Evolutionary conservation across 2,888 invertebrate genomes (phyloP).

Genomic region (Helleia helle): DNA sequence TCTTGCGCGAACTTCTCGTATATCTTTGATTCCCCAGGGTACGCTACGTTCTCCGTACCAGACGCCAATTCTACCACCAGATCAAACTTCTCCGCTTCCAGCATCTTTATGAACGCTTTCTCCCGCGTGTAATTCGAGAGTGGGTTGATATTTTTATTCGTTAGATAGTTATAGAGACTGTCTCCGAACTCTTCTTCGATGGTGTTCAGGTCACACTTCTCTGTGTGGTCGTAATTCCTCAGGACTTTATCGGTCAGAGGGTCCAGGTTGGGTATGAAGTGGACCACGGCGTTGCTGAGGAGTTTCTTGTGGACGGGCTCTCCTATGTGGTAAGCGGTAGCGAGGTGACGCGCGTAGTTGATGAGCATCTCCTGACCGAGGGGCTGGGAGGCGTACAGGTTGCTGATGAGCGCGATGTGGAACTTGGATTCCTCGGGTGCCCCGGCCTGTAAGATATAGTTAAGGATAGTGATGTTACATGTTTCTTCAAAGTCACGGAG

Average conservation of each 20-base stretch:
- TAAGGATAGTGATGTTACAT: background rate
- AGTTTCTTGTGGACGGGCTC: conserved; percentile 78
- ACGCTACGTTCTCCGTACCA: conserved; percentile 78
- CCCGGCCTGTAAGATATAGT: conserved; percentile 75
- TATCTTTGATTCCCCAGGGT: conserved; percentile 52
- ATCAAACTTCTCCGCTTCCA: conserved; percentile 80
- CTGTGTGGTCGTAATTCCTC: conserved; percentile 36
- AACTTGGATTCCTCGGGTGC: conserved; percentile 86
- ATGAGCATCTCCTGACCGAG: conserved; percentile 86
- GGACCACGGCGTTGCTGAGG: conserved; percentile 81
- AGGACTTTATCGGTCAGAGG: conserved; percentile 41
- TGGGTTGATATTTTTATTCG: conserved; percentile 52
- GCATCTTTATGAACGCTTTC: conserved; percentile 76
- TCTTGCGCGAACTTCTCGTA: conserved; percentile 64
- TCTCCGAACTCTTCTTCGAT: conserved; percentile 78
- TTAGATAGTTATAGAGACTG: conserved; percentile 66
- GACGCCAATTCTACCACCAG: conserved; percentile 82
- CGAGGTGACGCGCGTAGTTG: conserved; percentile 86
- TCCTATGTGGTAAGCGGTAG: conserved; percentile 79
- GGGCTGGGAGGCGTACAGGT: conserved; percentile 86
- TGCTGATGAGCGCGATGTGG: conserved; percentile 88
- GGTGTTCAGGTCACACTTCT: conserved; percentile 42
- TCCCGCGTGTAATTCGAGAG: conserved; percentile 62
- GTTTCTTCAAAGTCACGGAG: too few species aligned
- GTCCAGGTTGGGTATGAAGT: conserved; percentile 81